phyloP scores from a whole-genome alignment of 1,140 invertebrate species.

The Dreissena rostriformis region DNA sequence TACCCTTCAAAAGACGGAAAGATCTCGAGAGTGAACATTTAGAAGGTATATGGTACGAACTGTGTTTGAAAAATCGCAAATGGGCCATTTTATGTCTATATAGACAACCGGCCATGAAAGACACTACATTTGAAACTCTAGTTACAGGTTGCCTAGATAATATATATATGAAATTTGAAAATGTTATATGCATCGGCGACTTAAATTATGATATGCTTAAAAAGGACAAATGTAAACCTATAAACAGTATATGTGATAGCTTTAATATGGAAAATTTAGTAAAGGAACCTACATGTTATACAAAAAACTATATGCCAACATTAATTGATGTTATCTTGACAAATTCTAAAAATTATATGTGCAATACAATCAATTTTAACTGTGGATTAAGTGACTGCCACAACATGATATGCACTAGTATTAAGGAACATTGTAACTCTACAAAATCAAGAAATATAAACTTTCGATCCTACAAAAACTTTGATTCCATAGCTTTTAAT shows the following conservation, averaged over 20 bases:
- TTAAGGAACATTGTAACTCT: no score
- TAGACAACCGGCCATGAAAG: no score
- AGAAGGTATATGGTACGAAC: constrained; percentile 14
- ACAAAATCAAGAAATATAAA: no score
- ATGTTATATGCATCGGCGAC: constrained; percentile 45
- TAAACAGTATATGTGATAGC: constrained; percentile 48
- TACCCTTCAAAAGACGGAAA: constrained; percentile 26
- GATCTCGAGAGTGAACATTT: neutral
- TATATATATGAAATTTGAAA: constrained; percentile 24
- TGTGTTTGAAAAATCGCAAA: neutral
- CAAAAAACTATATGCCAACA: neutral
- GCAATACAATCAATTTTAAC: constrained; percentile 14
- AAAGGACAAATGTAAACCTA: constrained; percentile 9
- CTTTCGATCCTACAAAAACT: no score
- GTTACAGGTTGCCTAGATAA: no score
- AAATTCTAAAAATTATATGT: constrained; percentile 3
- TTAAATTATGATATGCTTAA: constrained; percentile 28
- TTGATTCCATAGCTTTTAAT: no score
- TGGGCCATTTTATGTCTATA: no score
- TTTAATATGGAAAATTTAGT: constrained; percentile 42
- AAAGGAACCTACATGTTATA: constrained; percentile 42
- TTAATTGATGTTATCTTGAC: constrained; percentile 26
- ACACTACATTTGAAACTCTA: no score
- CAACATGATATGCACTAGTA: neutral
- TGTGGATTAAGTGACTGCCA: constrained; percentile 37